Percentiles rank a stretch among this genome's conserved stretches.
Evolutionary conservation across 2,113 vertebrate species (phyloP).

Genomic region (Synchiropus splendidus): DNA sequence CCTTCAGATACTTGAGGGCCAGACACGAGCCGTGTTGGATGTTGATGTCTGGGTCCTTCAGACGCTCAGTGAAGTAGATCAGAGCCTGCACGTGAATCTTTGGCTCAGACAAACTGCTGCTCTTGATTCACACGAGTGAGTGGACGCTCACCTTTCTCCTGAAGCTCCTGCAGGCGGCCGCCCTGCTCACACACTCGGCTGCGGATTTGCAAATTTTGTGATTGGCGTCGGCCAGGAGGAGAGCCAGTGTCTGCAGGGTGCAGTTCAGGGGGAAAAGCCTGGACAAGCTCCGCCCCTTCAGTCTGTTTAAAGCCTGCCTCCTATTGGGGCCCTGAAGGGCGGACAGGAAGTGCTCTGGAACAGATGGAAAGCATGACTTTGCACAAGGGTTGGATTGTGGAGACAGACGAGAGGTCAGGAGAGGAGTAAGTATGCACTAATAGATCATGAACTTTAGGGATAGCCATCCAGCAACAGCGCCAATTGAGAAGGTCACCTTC

Average conservation of each 20-base stretch:
- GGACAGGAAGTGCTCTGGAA: slow-evolving; percentile 71
- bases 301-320: slow-evolving; percentile 68
- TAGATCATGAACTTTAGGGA: too few relatives aligned
- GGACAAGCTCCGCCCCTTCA: slow-evolving; percentile 68
- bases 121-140: too few relatives aligned
- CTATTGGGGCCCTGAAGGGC: slow-evolving; percentile 68
- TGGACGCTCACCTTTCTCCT: slow-evolving; percentile 78
- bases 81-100: slow-evolving; percentile 72
- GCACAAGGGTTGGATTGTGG: background rate
- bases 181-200: slow-evolving; percentile 58
- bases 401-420: background rate
- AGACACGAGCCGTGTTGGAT: slow-evolving; percentile 77
- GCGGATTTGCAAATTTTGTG: slow-evolving; percentile 73
- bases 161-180: slow-evolving; percentile 60
- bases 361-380: slow-evolving; percentile 4
- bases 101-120: background rate
- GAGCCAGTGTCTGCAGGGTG: slow-evolving; percentile 71
- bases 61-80: slow-evolving; percentile 72
- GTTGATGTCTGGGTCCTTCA: slow-evolving; percentile 51
- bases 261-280: slow-evolving; percentile 76
- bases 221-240: slow-evolving; percentile 77
- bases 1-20: slow-evolving; percentile 81
- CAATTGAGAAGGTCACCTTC: slow-evolving; percentile 70
- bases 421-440: too few relatives aligned
- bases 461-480: background rate